phyloP scores from a whole-genome alignment of 2,113 vertebrate species.

The Regulus satrapa region DNA sequence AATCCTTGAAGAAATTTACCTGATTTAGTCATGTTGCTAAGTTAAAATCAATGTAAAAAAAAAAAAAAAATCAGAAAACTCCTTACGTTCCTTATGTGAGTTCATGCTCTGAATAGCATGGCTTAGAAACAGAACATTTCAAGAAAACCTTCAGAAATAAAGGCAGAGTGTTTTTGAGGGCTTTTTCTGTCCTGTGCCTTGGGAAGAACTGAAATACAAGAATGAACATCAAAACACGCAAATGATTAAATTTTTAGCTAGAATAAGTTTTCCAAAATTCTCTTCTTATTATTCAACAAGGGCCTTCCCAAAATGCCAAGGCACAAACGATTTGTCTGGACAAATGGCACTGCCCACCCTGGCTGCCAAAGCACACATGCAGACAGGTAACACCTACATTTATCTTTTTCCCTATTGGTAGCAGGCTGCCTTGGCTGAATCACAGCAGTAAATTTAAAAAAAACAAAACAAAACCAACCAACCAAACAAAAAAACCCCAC shows the following conservation, averaged over 20 bases:
- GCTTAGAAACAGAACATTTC: background rate
- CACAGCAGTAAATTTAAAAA: background rate
- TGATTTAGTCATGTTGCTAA: background rate
- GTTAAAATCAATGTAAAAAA: background rate
- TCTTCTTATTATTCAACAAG: background rate
- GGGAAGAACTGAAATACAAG: background rate
- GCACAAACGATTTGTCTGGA: background rate
- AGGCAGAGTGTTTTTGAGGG: fast-evolving
- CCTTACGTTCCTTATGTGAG: background rate
- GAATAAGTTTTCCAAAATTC: background rate
- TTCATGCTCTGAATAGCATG: background rate
- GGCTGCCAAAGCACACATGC: background rate
- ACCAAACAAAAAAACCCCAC: too few relatives aligned
- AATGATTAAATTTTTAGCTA: background rate
- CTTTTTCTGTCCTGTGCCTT: background rate
- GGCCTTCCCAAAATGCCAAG: background rate
- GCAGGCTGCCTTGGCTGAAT: background rate
- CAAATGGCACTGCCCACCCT: background rate
- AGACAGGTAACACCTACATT: background rate
- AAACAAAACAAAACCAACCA: too few relatives aligned
- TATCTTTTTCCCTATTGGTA: background rate
- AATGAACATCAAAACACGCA: fast-evolving
- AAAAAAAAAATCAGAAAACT: background rate
- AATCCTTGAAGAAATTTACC: constrained; percentile 28
- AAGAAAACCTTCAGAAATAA: background rate